phyloP scores from a whole-genome alignment of 2,888 invertebrate genomes.

The Cheilosia urbana region DNA sequence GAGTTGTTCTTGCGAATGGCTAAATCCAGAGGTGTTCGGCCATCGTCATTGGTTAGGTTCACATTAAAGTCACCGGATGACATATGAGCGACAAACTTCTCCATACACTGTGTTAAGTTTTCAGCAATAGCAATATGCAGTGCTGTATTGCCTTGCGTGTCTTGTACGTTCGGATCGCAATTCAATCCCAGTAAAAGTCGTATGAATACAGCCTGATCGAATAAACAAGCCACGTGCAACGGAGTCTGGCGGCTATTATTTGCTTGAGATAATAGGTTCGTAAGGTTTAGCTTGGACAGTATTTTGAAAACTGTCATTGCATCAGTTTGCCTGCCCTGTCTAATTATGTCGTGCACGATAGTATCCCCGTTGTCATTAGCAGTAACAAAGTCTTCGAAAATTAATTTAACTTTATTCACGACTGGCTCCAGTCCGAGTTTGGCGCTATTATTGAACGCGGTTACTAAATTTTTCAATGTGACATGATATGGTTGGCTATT shows the following conservation, averaged over 20 bases:
- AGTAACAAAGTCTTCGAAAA: constrained; percentile 78
- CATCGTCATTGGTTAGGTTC: constrained; percentile 83
- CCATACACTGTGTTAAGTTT: constrained; percentile 78
- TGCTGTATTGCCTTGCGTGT: constrained; percentile 83
- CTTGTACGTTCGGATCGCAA: constrained; percentile 84
- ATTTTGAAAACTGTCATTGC: constrained; percentile 80
- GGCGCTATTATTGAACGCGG: constrained; percentile 3
- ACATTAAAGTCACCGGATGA: constrained; percentile 76
- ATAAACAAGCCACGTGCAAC: constrained; percentile 84
- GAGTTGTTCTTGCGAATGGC: constrained; percentile 85
- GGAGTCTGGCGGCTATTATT: constrained; percentile 84
- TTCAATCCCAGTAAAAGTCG: constrained; percentile 80
- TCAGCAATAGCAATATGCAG: constrained; percentile 84
- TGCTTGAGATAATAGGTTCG: constrained; percentile 83
- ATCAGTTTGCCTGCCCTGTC: constrained; percentile 78
- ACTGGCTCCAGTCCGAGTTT: not conserved
- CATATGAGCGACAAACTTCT: constrained; percentile 77
- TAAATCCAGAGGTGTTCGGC: constrained; percentile 85
- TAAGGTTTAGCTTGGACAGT: constrained; percentile 79
- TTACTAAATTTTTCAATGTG: constrained; percentile 15
- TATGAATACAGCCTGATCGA: constrained; percentile 80
- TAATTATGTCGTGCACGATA: constrained; percentile 81
- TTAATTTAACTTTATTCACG: constrained; percentile 67
- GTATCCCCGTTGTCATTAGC: constrained; percentile 79
- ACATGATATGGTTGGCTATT: not conserved